Base-by-base conservation (phyloP, 2,888 invertebrate species). In the Bibio marci region DNA sequence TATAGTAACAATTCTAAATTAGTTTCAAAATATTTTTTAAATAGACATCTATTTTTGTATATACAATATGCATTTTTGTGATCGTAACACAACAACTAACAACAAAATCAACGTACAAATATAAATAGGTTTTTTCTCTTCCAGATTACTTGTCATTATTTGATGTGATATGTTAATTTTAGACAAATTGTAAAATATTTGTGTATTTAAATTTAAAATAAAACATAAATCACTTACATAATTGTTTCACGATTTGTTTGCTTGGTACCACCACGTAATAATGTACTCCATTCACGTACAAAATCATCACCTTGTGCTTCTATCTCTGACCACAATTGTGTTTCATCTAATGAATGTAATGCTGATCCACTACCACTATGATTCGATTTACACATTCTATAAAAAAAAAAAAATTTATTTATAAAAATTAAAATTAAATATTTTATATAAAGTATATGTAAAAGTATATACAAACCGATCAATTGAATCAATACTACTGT, bases 251-350 rank as follows among this genome's bases (percentile, higher is more conserved):
- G 54, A 47, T 57, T 51, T 48, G 50, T 56, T 38, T 48, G 46
- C 17, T 57, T 48, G 40, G 38, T 6, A 22, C 64, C 62, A 25
- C 61, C 56, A 14, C 64, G 62, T 46, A 72, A 52, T 41, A 71
- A 54, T 12, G 63, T 62, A 35, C 66, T 67, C 62, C 71, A 69
- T 48, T 72, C 71, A 46, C 66, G 64, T 57, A 69, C 65, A 33
- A 67, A 64, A 47, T 65, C 65, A 43, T 63, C 63, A 41, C 66
- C 61, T 45, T 66, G 62, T 39, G 59, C 58, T 45, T 67, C 65
- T 39, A 71, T 48, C 45, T 69, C 65, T 2, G 64, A 58, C 40
- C 60, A 57, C 45, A 59, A 53, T 35, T 64, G 65, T 30, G 65
- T 63, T 34, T 71, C 70, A 45, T 71, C 68, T 43, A 71, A 52